Conservation (phyloP, 2,113 vertebrate genomes). For the Hyla sarda region DNA sequence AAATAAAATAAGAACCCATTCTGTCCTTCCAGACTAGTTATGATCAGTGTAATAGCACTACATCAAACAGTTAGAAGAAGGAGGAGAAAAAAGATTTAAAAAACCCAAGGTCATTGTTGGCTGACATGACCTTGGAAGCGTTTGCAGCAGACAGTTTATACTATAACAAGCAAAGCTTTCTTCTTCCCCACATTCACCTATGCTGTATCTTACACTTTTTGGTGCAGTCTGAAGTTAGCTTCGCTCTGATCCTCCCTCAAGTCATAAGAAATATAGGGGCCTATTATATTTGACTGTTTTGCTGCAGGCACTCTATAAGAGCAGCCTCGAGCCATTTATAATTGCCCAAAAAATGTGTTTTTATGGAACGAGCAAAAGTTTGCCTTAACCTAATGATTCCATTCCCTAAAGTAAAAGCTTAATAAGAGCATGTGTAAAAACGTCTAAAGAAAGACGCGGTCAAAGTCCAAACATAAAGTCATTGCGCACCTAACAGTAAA, state of each 20-base stretch:
- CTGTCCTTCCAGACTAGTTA: background rate
- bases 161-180: slow-evolving; percentile 50
- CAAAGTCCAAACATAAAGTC: slow-evolving; percentile 42
- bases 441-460: slow-evolving; percentile 21
- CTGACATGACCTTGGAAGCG: slow-evolving; percentile 23
- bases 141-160: slow-evolving; percentile 35
- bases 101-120: slow-evolving; percentile 24
- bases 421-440: slow-evolving; percentile 37
- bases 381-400: slow-evolving; percentile 46
- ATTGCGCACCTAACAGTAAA: slow-evolving; percentile 22
- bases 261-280: slow-evolving; percentile 41
- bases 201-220: slow-evolving; percentile 1
- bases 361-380: background rate
- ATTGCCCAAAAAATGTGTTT: slow-evolving; percentile 47
- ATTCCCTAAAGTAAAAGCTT: slow-evolving; percentile 26
- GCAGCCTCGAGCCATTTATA: slow-evolving; percentile 23
- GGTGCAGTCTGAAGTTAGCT: slow-evolving; percentile 31
- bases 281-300: slow-evolving; percentile 45
- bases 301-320: slow-evolving; percentile 19
- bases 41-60: background rate
- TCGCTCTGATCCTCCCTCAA: slow-evolving; percentile 42
- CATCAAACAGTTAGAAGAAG: slow-evolving; percentile 21
- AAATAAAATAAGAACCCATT: background rate
- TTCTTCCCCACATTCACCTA: slow-evolving; percentile 39
- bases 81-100: background rate